phyloP scores from a whole-genome alignment of 1,140 invertebrate species.

The Lepidotrigona ventralis region DNA sequence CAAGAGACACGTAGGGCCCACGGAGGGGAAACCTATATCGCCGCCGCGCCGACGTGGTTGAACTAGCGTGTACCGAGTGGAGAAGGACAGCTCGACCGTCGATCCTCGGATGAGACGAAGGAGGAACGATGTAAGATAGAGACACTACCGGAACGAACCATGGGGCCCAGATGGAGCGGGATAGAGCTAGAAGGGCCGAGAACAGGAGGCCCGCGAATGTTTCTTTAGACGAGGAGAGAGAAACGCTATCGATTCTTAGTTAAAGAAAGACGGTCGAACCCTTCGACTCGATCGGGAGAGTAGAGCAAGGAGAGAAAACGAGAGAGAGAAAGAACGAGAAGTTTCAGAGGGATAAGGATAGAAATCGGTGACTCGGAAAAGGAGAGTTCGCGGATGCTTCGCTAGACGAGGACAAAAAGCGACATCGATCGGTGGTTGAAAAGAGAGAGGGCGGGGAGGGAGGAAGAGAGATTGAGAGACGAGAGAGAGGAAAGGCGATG shows the following conservation, averaged over 20 bases:
- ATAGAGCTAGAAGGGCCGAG: constrained; percentile 65
- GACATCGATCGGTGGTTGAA: constrained; percentile 14
- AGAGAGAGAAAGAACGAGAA: neutral
- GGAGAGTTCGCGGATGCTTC: constrained; percentile 27
- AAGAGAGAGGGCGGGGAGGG: neutral
- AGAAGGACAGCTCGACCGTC: neutral
- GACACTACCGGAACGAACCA: constrained; percentile 53
- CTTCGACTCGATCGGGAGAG: neutral
- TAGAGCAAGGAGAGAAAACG: constrained; percentile 50
- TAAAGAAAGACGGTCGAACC: neutral
- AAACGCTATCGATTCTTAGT: neutral
- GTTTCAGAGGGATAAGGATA: neutral
- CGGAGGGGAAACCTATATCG: constrained; percentile 3
- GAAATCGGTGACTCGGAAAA: constrained; percentile 69
- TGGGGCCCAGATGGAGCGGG: constrained; percentile 64
- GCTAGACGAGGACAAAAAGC: constrained; percentile 18
- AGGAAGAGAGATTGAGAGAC: constrained; percentile 70
- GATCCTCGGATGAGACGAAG: neutral
- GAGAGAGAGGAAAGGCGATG: constrained; percentile 31
- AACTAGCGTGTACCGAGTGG: constrained; percentile 11
- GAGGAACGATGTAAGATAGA: constrained; percentile 20
- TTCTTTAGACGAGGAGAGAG: constrained; percentile 4
- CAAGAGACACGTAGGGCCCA: constrained; percentile 31
- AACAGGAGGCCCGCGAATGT: constrained; percentile 56
- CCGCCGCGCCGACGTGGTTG: neutral